phyloP scores from a whole-genome alignment of 2,888 invertebrate genomes.

The Diarsia brunnea region DNA sequence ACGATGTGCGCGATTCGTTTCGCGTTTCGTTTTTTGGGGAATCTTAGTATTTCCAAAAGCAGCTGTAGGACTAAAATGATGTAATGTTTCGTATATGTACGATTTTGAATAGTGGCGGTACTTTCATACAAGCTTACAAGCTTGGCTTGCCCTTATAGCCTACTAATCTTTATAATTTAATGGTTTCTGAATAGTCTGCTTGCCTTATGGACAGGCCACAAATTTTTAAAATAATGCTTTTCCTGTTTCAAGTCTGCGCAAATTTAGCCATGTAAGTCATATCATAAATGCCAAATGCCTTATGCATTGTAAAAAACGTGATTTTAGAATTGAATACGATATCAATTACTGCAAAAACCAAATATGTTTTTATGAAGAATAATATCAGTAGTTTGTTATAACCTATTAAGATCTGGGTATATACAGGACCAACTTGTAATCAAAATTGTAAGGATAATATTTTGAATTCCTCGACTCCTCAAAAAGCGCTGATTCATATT shows the following conservation, averaged over 20 bases:
- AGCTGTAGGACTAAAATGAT: slow-evolving; percentile 77
- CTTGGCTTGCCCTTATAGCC: too few species aligned
- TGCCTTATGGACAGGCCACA: too few species aligned
- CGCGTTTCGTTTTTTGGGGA: slow-evolving; percentile 82
- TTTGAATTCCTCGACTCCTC: slow-evolving; percentile 54
- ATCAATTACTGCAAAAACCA: slow-evolving; percentile 3
- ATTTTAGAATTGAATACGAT: slow-evolving; percentile 1
- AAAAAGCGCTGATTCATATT: slow-evolving; percentile 78
- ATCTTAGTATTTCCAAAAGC: slow-evolving; percentile 77
- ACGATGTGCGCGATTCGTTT: slow-evolving; percentile 80
- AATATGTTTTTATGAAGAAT: slow-evolving; percentile 15
- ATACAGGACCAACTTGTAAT: slow-evolving; percentile 26
- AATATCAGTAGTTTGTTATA: slow-evolving; percentile 24
- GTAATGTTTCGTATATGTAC: slow-evolving; percentile 35
- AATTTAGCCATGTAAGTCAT: slow-evolving; percentile 4
- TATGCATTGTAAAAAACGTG: neutral
- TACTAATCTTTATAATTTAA: too few species aligned
- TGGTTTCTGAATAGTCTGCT: neutral
- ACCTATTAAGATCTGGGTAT: slow-evolving; percentile 9
- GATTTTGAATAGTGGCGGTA: slow-evolving; percentile 23
- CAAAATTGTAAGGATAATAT: slow-evolving; percentile 58
- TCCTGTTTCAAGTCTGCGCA: slow-evolving; percentile 4
- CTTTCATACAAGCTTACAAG: too few species aligned
- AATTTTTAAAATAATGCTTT: slow-evolving; percentile 1
- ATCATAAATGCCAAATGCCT: neutral